Evolutionary conservation across 2,797 vertebrate species (phyloP).

Genomic region (Poeciliopsis paucimaculata): DNA sequence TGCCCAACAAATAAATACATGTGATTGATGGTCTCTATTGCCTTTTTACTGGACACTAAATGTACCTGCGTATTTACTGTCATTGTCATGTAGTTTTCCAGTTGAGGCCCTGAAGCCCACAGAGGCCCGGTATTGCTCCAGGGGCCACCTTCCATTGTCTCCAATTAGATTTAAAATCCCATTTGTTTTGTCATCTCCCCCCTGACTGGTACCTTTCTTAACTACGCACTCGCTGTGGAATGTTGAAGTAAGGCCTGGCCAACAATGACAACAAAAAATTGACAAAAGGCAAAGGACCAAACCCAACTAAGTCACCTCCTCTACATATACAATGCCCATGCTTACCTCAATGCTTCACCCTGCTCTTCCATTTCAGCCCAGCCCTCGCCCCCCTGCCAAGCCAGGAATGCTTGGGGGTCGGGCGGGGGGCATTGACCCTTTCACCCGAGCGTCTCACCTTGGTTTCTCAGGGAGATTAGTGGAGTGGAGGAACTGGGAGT

Average conservation of each 20-base stretch:
- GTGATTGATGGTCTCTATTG: not conserved
- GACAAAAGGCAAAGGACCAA: slow-evolving; percentile 69
- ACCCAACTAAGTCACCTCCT: slow-evolving; percentile 72
- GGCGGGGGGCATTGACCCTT: slow-evolving; percentile 63
- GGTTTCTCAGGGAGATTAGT: slow-evolving; percentile 57
- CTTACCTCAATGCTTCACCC: slow-evolving; percentile 64
- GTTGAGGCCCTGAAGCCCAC: slow-evolving; percentile 48
- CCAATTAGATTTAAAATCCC: slow-evolving; percentile 61
- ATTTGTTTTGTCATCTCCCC: slow-evolving; percentile 56
- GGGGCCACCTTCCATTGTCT: slow-evolving; percentile 73
- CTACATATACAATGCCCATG: slow-evolving; percentile 73
- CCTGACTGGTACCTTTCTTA: slow-evolving; percentile 52
- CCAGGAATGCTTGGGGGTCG: slow-evolving; percentile 63
- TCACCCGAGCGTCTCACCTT: slow-evolving; percentile 66
- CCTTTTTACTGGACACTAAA: slow-evolving; percentile 4
- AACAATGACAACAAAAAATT: slow-evolving; percentile 81
- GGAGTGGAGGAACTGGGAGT: slow-evolving; percentile 67
- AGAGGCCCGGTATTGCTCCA: slow-evolving; percentile 44
- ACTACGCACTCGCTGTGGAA: slow-evolving; percentile 60
- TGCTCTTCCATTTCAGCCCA: slow-evolving; percentile 67
- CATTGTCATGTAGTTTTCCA: slow-evolving; percentile 72
- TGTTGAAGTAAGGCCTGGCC: slow-evolving; percentile 67
- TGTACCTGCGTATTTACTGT: slow-evolving; percentile 8
- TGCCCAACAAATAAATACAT: not conserved
- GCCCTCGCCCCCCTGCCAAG: slow-evolving; percentile 76